Evolutionary conservation across 1,140 invertebrate species (phyloP), one percentile per base, ranked within the genome.

Genomic region (Theocolax elegans): DNA sequence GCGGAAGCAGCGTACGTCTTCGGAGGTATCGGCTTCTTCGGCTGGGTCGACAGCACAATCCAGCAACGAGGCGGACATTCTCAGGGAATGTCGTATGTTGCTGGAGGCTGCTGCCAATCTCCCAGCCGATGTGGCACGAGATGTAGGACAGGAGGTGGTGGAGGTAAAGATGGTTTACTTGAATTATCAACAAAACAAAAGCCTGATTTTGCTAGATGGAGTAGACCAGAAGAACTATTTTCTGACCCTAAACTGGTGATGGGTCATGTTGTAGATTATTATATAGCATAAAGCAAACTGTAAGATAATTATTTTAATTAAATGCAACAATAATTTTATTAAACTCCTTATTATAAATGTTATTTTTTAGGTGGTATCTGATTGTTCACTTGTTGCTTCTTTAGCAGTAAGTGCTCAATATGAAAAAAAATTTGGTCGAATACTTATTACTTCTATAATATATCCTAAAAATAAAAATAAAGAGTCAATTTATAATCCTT

Each of bases 321-420:
- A 17, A 29, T 54, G 46, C 35, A 19, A 38, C 51, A 17, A 64
- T 62, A 73, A 76, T 44, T 78, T 76, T 86, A 84, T 54, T n/a
- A 65, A 58, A 74, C 75, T 46, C 77, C 76, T 86, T 84, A 67
- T 72, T 51, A 15, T 59, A 17, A 58, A 38, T 68, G 31, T 72
- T 53, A 31, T 46, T 46, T 49, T 58, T n/a, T 74, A 91, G 90
- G 88, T 93, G 65, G 93, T 99, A 19, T 97, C 96, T 3, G 97
- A 99, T 86, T 99, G 97, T 87, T 98, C 96, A 7, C 97, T 99
- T 86, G 95, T 99, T 10, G 96, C 97, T n/a, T 98, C 96, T 1
- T 86, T 99, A 25, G 95, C 97, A 48, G 95, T 99, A 3, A 92
- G 94, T 84, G 97, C 97, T 19, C 90, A 95, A 62, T 98, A 98